Evolutionary conservation across 2,113 vertebrate species (phyloP).

Genomic region (Rhinopomastus cyanomelas): DNA sequence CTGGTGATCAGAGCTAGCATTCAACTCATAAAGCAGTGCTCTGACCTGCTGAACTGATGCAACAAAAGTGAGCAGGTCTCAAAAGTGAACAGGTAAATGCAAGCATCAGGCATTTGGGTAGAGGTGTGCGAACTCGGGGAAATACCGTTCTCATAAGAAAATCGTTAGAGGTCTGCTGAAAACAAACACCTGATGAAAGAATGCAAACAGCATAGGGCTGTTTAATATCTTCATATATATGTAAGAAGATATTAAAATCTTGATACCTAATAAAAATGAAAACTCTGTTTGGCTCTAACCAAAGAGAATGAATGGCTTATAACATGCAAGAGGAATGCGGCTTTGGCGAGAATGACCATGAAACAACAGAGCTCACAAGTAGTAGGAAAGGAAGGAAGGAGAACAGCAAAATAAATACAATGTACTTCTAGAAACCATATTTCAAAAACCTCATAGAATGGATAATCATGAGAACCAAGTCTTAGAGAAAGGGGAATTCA

Average conservation of each 20-base stretch:
- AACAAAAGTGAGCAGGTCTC: background rate
- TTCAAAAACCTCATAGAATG: conserved; percentile 48
- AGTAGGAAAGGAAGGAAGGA: conserved; percentile 40
- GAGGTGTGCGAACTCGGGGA: background rate
- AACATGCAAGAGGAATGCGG: conserved; percentile 47
- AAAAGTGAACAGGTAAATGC: background rate
- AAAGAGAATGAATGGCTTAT: background rate
- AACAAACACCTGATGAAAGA: background rate
- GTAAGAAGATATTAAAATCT: background rate
- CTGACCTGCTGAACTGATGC: background rate
- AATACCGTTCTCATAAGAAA: background rate
- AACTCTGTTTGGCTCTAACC: background rate
- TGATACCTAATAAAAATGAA: background rate
- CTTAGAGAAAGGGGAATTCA: conserved; percentile 31
- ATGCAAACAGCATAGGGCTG: background rate
- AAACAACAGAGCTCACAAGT: conserved; percentile 51
- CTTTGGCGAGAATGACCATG: conserved; percentile 28
- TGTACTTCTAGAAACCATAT: conserved; percentile 64
- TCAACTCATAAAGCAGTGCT: background rate
- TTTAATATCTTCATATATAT: too few relatives aligned
- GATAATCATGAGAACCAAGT: conserved; percentile 48
- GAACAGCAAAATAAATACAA: conserved; percentile 62
- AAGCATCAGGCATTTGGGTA: background rate
- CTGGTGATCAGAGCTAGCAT: background rate
- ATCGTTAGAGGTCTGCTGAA: background rate